These are phyloP conservation scores for Sepioteuthis lessoniana DNA, from an alignment of 2,888 invertebrate species.

Conservation along the genomic window DNA sequence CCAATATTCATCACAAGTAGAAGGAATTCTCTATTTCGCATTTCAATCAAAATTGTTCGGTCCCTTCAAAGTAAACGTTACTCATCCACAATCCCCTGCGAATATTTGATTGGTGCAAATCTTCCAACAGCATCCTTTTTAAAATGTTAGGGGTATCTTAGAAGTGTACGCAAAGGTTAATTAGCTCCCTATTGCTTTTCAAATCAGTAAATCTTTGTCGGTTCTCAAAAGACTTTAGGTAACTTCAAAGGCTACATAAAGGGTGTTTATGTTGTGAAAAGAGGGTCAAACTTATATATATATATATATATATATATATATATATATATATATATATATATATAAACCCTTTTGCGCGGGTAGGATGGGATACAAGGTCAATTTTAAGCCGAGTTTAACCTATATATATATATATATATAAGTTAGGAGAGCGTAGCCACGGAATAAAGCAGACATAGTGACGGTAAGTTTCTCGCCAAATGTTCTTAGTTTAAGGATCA, in stretches of 20 bases:
- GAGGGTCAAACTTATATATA: neutral
- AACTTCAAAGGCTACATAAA: no score
- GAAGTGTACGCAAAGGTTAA: neutral
- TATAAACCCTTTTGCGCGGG: no score
- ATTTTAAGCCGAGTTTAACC: no score
- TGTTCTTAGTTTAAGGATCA: no score
- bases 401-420: no score
- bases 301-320: no score
- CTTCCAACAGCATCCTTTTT: fast-evolving
- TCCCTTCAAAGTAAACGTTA: neutral
- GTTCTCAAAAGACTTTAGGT: neutral
- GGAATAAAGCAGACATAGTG: no score
- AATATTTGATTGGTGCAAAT: neutral
- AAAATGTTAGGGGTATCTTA: neutral
- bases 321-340: no score
- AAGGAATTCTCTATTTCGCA: neutral
- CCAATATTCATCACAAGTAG: neutral
- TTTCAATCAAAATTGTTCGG: neutral
- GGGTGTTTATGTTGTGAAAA: neutral
- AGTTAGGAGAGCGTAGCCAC: no score
- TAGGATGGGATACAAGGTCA: no score
- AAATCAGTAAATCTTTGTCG: neutral
- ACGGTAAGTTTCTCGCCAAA: no score
- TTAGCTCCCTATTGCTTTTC: neutral
- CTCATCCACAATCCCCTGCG: no score